phyloP scores from a whole-genome alignment of 2,113 vertebrate genomes.

The Litocranius walleri region DNA sequence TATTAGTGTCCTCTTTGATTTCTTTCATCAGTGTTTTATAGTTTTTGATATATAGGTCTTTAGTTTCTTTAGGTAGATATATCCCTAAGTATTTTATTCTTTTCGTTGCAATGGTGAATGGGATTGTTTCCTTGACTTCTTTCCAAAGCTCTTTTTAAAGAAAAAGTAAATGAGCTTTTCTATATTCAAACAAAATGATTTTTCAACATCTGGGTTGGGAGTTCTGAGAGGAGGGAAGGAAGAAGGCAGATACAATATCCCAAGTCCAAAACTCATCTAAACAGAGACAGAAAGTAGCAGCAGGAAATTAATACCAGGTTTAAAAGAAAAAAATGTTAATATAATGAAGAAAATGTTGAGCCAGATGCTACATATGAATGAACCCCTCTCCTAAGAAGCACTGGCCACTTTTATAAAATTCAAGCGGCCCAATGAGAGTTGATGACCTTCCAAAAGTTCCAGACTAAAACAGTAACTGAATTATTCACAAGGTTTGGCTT shows the following conservation, averaged over 20 bases:
- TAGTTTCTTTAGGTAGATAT: too few species aligned
- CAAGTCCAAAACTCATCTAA: constrained; percentile 22
- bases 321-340: neutral
- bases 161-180: too few species aligned
- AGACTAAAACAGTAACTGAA: neutral
- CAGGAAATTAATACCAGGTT: constrained; percentile 51
- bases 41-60: too few species aligned
- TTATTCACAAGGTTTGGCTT: neutral
- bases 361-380: neutral
- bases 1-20: too few species aligned
- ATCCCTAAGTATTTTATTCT: too few species aligned
- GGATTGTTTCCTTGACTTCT: too few species aligned
- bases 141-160: neutral
- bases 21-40: too few species aligned
- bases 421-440: neutral
- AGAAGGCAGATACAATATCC: constrained; percentile 1
- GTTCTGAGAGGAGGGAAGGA: neutral
- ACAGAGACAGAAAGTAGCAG: constrained; percentile 34
- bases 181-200: too few species aligned
- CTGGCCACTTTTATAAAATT: neutral
- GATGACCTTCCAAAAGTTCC: neutral
- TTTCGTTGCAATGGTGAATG: too few species aligned
- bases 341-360: constrained; percentile 7
- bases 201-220: too few species aligned
- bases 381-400: neutral